phyloP scores from a whole-genome alignment of 37 sponge, comb jelly and placozoan species.

The Amphimedon queenslandica region DNA sequence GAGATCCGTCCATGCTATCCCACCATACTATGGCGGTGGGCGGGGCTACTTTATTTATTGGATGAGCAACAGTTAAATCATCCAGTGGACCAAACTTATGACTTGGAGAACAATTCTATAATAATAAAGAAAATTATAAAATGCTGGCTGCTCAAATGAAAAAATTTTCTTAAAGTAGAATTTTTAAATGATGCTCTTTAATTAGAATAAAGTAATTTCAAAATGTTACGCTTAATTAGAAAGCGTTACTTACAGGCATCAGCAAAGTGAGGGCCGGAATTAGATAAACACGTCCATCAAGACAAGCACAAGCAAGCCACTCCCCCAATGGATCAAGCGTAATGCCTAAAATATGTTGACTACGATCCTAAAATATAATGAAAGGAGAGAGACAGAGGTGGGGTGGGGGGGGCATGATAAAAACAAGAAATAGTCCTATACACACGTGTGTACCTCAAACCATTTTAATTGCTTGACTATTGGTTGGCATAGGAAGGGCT shows the following conservation, averaged over 20 bases:
- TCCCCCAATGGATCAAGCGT: constrained; percentile 63
- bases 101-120: constrained; percentile 22
- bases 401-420: not conserved
- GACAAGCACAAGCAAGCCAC: constrained; percentile 84
- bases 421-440: not conserved
- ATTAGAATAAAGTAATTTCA: too few relatives aligned
- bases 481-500: constrained; percentile 1
- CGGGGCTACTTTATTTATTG: constrained; percentile 42
- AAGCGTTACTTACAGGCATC: constrained; percentile 1
- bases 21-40: constrained; percentile 83
- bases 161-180: not conserved
- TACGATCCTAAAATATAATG: constrained; percentile 1
- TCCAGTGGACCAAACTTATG: constrained; percentile 51
- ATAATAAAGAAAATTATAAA: not conserved
- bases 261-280: constrained; percentile 52
- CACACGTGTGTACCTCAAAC: constrained; percentile 76
- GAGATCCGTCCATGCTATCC: constrained; percentile 56
- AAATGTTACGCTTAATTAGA: too few relatives aligned
- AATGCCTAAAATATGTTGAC: constrained; percentile 59
- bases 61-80: constrained; percentile 42
- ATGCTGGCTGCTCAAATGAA: not conserved
- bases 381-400: not conserved
- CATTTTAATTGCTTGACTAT: constrained; percentile 67
- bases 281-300: constrained; percentile 57
- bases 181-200: too few relatives aligned